phyloP scores from a whole-genome alignment of 30 jellyfish, hydroid and myxozoan genomes.

The Phacellophora camtschatica region DNA sequence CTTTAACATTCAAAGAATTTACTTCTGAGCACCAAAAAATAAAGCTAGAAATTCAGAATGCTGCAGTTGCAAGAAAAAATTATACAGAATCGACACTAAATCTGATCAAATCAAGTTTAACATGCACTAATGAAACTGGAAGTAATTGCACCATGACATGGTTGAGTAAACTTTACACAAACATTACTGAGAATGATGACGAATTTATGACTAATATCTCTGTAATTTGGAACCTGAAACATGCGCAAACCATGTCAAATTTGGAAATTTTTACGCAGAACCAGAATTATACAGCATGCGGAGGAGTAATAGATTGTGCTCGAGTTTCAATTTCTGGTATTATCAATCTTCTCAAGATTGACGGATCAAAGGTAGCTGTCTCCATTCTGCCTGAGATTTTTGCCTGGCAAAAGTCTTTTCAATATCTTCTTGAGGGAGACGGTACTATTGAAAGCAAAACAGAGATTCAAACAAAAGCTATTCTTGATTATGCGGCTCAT shows the following conservation, averaged over 20 bases:
- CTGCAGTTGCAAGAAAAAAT: neutral
- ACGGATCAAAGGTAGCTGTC: slow-evolving; percentile 4
- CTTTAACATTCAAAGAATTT: neutral
- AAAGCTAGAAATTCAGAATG: neutral
- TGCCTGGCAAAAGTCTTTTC: slow-evolving; percentile 7
- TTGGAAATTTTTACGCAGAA: slow-evolving; percentile 9
- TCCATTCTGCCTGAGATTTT: slow-evolving; percentile 14
- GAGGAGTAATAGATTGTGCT: slow-evolving; percentile 53
- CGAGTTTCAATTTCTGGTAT: neutral
- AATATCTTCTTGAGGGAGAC: neutral
- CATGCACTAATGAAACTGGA: neutral
- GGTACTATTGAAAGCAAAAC: neutral
- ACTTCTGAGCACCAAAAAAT: neutral
- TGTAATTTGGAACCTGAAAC: slow-evolving; percentile 31
- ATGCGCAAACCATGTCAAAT: slow-evolving; percentile 4
- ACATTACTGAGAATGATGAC: neutral
- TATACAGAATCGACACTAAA: slow-evolving; percentile 1
- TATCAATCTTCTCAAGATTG: slow-evolving; percentile 14
- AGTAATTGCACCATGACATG: slow-evolving; percentile 13
- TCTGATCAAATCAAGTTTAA: neutral
- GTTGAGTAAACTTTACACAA: slow-evolving; percentile 13
- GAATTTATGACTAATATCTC: neutral
- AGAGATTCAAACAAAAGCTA: neutral
- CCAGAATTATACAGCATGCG: slow-evolving; percentile 35
- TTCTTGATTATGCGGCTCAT: neutral